phyloP scores from a whole-genome alignment of 2,797 vertebrate genomes.

The Dryobates pubescens region DNA sequence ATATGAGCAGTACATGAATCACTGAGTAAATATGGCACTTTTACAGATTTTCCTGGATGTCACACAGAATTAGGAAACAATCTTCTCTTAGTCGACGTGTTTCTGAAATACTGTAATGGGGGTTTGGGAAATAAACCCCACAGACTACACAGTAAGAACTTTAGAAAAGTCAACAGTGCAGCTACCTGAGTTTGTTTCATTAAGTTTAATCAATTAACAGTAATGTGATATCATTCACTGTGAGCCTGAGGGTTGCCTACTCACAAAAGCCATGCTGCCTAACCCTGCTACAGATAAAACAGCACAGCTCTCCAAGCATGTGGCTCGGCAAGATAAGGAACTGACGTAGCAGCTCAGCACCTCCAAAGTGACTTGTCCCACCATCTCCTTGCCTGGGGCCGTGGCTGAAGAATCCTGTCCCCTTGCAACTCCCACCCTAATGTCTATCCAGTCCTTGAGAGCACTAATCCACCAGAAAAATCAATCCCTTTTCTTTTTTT shows the following conservation, averaged over 20 bases:
- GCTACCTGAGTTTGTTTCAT: constrained; percentile 78
- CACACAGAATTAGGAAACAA: constrained; percentile 53
- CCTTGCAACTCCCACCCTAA: background rate
- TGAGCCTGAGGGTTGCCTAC: background rate
- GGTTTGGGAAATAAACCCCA: constrained; percentile 48
- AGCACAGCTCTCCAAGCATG: background rate
- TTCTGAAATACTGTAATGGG: constrained; percentile 57
- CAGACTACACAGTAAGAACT: constrained; percentile 51
- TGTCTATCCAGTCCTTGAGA: background rate
- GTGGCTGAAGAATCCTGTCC: background rate
- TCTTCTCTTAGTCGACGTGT: constrained; percentile 50
- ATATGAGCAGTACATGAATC: constrained; percentile 44
- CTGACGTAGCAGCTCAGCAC: background rate
- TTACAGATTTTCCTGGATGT: constrained; percentile 54
- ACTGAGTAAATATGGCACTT: constrained; percentile 64
- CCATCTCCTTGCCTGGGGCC: background rate
- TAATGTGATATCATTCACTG: constrained; percentile 8
- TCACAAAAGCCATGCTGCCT: background rate
- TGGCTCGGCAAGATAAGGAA: background rate
- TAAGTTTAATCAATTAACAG: constrained; percentile 25
- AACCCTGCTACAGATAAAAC: background rate
- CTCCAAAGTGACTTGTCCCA: background rate
- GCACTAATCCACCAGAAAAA: constrained; percentile 19
- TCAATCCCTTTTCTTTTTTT: background rate
- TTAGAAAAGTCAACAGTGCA: constrained; percentile 74